phyloP scores from a whole-genome alignment of 2,797 vertebrate species.

The Antrozous pallidus region DNA sequence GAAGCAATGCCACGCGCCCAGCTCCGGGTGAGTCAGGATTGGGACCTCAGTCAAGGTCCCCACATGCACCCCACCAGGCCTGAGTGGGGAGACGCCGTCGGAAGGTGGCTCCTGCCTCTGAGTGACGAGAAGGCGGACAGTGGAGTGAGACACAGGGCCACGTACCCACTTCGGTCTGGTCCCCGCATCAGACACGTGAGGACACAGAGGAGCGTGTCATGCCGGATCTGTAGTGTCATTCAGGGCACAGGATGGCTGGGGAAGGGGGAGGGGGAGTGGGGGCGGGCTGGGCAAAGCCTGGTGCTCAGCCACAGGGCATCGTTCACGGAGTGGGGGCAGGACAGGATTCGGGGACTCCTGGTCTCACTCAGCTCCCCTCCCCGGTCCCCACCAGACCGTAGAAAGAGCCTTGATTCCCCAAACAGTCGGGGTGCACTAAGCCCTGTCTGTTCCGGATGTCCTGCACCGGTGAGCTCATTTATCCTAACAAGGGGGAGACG shows the following conservation, averaged over 20 bases:
- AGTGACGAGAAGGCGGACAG: not conserved
- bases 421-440: not conserved
- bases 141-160: not conserved
- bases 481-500: not conserved
- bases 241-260: not conserved
- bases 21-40: not conserved
- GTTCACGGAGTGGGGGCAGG: not conserved
- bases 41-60: not conserved
- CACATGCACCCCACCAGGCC: not conserved
- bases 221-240: not conserved
- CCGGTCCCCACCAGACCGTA: accelerated
- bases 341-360: not conserved
- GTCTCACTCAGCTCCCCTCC: not conserved
- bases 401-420: not conserved
- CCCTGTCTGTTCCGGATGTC: not conserved
- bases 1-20: not conserved
- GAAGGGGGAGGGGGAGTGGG: accelerated
- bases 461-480: no score
- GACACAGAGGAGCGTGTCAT: not conserved
- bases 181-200: not conserved
- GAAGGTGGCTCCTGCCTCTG: not conserved
- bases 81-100: not conserved
- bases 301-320: accelerated
- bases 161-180: not conserved
- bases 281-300: not conserved